Evolutionary conservation across 2,888 invertebrate genomes (phyloP), one percentile per base, ranked within the genome.

Genomic region (Drosophila emarginata): DNA sequence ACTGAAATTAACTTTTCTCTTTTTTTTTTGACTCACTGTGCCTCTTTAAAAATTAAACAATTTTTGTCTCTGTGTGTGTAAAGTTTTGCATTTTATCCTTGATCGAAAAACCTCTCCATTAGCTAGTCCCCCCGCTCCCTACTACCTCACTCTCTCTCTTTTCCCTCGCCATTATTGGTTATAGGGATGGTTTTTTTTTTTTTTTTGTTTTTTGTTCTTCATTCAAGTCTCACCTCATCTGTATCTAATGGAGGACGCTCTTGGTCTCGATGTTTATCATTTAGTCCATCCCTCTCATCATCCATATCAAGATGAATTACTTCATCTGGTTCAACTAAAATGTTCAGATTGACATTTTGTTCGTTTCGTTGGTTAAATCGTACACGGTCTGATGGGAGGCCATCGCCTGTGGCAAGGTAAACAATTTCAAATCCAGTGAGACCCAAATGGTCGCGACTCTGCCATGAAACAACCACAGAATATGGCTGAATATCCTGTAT

Each of bases 401-500:
- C 89, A 87, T 95, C 94, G 87, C 94, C 94, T 89, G 95, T 91
- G 76, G 95, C 94, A 91, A 96, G 96, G 93, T 96, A 97, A 85
- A 96, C 96, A 83, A 97, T 95, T 93, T 96, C 95, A 92, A 96
- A 97, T 77, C 97, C 97, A 86, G 94, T 95, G 85, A 97, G 93
- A 69, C 96, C 96, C 65, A 96, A 96, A 91, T 96, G 96, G 92
- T 97, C 97, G 81, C 96, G 94, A 88, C 96, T 96, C 91, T 97
- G 96, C 97, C 97, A 97, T 78, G 97, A 96, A 26, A 97, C 96
- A 82, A 96, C 93, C 74, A 97, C 95, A 63, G 96, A 96, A 92
- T 95, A 96, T 52, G 97, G 96, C 91, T 96, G 96, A 73, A 97
- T 96, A 91, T 97, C 96, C 93, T 96, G 96, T 87, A 97, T 96